Evolutionary conservation across 2,113 vertebrate genomes (phyloP).

Genomic region (Chitala chitala): DNA sequence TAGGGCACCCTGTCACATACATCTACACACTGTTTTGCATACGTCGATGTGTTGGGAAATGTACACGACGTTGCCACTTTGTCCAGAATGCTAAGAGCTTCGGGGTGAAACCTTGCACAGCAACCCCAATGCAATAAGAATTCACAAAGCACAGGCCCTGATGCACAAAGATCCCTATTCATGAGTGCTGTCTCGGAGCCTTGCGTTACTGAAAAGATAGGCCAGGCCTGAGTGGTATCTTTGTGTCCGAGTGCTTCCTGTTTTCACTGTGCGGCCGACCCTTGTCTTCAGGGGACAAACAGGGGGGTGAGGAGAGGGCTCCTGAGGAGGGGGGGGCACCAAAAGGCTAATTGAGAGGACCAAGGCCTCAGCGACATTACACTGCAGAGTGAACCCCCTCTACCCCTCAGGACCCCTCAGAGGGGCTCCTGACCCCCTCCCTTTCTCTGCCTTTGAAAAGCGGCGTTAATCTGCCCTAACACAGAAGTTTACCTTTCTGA

Average conservation of each 20-base stretch:
- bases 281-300: conserved; percentile 76
- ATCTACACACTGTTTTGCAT: conserved; percentile 65
- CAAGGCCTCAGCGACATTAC: conserved; percentile 68
- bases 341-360: conserved; percentile 77
- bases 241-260: conserved; percentile 86
- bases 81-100: conserved; percentile 34
- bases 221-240: conserved; percentile 66
- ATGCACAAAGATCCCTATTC: conserved; percentile 57
- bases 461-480: conserved; percentile 70
- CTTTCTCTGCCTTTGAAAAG: conserved; percentile 65
- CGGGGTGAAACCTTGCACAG: conserved; percentile 35
- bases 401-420: conserved; percentile 39
- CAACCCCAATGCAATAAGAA: conserved; percentile 36
- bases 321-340: conserved; percentile 70
- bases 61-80: conserved; percentile 38
- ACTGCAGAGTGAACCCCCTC: conserved; percentile 59
- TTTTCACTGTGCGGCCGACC: conserved; percentile 82
- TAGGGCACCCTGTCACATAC: conserved; percentile 66
- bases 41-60: conserved; percentile 31
- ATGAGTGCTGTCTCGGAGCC: conserved; percentile 63
- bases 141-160: conserved; percentile 24
- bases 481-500: conserved; percentile 86
- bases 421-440: conserved; percentile 44
- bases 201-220: conserved; percentile 62
- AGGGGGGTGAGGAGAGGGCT: conserved; percentile 66